Evolutionary conservation across 2,797 vertebrate genomes (phyloP), one percentile per base, ranked within the genome.

Genomic region (Bufotes viridis): DNA sequence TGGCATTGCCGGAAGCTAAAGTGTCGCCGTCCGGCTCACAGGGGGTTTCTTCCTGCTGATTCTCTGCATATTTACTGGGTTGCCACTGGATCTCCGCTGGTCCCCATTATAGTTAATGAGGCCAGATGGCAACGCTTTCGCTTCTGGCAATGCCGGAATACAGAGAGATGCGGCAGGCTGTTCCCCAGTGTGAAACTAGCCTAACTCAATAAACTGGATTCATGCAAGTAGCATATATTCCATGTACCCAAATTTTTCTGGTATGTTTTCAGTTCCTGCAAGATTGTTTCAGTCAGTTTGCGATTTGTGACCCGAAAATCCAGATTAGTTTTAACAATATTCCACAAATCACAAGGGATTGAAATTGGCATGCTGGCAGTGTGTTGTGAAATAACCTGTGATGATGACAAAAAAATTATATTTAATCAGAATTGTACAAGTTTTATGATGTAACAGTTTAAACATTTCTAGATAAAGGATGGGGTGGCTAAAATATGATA

Each of bases 241-340:
- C 26, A 85, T 84, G 22, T 69, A 89, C 88, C 88, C 34, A 89
- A 60, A 51, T 60, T 63, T 4, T 42, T 63, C 34, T 86, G 82
- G 34, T 51, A 89, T 17, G 26, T 24, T 12, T 70, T 15, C 72
- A 89, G 84, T 15, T 82, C 53, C 11, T 83, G 6, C n/a, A 86
- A 74, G 24, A 89, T 4, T 5, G 63, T 67, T 60, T 78, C 72
- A 51, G 72, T 60, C 15, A 26, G 13, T 5, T 7, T 83, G 3
- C 88, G 88, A 0, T 82, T 55, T 14, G 6, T 12, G 18, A n/a
- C 15, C 29, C 13, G 20, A n/a, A 11, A 70, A 55, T 78, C 22
- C 26, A 89, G 29, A 82, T 78, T 82, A 5, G 13, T 11, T 15
- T 42, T 34, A 53, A 89, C 14, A 11, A 89, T 89, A 58, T 65